Base-by-base conservation (phyloP, 2,888 invertebrate genomes). In the Tiliacea aurago region DNA sequence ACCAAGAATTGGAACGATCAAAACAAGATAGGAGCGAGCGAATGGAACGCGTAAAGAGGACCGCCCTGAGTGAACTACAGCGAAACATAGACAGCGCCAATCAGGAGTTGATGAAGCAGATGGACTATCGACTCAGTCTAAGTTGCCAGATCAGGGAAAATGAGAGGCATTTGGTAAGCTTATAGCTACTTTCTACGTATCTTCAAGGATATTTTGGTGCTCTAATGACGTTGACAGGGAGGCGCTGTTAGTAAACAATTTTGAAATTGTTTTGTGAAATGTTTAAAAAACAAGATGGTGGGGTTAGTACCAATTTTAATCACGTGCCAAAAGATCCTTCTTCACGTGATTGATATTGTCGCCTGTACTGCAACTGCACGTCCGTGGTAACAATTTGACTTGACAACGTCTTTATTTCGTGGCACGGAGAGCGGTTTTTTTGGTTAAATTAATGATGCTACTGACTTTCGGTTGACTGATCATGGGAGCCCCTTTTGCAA, bases 81-180 rank as follows among this genome's bases (percentile, higher is more conserved):
- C 89, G 87, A 6, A 91, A 89, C 41, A 80, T 95, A 37, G 87
- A 92, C 4, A 88, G 84, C 45, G 94, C 95, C 0, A 91, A 93
- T 45, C 87, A 91, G 6, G 96, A 95, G 79, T 71, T 95, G 62
- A 87, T 81, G 64, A 89, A 88, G 49, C 96, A 96, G 74, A 86
- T 93, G 6, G 92, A 94, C 10, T 96, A 95, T 73, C 92, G 93
- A 74, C 90, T 93, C n/a, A 88, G 83, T 33, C 86, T 96, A 76
- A 90, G 83, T 4, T 78, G 78, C 20, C 96, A 96, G 80, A 93
- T 95, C 55, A 88, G 85, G 43, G 92, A 93, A 3, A 95, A 95
- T 81, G 93, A 94, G 56, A 92, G 85, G 72, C 80, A 89, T 70
- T 87, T 93, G 92, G 96, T 94, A 86, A 87, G 88, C 18, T 23